Evolutionary conservation across 2,888 invertebrate species (phyloP), one percentile per base, ranked within the genome.

Genomic region (Pherbina coryleti): DNA sequence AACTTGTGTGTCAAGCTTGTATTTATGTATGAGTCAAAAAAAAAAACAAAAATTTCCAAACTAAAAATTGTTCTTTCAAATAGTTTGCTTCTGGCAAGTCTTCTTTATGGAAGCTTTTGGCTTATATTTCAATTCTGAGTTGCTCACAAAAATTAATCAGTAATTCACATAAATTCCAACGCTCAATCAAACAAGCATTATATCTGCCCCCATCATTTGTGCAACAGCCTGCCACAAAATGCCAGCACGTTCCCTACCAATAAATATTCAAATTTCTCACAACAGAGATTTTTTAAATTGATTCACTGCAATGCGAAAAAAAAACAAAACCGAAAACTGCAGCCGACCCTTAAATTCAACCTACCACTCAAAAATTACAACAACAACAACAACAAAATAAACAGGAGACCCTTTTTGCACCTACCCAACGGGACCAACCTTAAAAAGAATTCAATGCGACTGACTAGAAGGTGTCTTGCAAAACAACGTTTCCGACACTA

Each of bases 401-500:
- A 17, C 7, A 25, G 31, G 60, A 5, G 49, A 37, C 70, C 76
- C 67, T 76, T 76, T 69, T 14, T 69, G 69, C 76, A 70, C 60
- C 76, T 76, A n/a, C 76, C 17, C 31, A n/a, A 44, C 19, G 31
- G n/a, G 64, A 53, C 76, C 76, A 57, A 76, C 60, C 76, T 70
- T 76, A 49, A 76, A 75, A 75, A 70, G 37, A 57, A 19, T 1
- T n/a, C 25, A 60, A 22, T 19, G 53, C 55, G 57, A 8, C 57
- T 34, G 28, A 22, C 53, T 19, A 17, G 28, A 60, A 70, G 69
- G 76, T 76, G 76, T 76, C 60, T 76, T 76, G 76, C 76, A 57
- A 69, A 76, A 76, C 76, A 76, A 49, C 57, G 60, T 70, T 76
- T 69, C 44, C 76, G 60, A 76, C 69, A 76, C 76, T 60, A 28